These are phyloP conservation scores for Protodeltote pygarga DNA, from an alignment of 2,888 invertebrate species.

Conservation along the genomic window DNA sequence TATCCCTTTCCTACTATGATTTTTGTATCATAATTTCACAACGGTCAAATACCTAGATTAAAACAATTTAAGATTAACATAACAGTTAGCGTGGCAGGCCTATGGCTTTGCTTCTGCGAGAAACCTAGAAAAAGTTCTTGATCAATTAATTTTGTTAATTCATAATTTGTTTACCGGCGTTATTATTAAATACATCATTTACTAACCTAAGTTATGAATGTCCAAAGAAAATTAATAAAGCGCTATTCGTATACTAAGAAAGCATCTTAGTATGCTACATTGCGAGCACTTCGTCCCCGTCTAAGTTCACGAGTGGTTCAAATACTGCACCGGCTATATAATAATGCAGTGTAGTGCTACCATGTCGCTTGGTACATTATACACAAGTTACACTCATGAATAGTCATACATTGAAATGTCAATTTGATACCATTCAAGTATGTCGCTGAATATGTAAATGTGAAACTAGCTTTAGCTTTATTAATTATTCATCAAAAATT, in stretches of 20 bases:
- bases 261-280: conserved; percentile 17
- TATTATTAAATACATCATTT: conserved; percentile 1
- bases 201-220: conserved; percentile 1
- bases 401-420: conserved; percentile 22
- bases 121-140: too few relatives aligned
- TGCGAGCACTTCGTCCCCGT: conserved; percentile 6
- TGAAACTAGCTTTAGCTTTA: background rate
- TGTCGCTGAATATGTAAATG: background rate
- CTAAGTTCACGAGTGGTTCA: conserved; percentile 25
- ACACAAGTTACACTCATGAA: conserved; percentile 3
- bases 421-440: background rate
- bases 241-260: conserved; percentile 8
- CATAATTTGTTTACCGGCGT: background rate
- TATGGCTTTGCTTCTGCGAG: too few relatives aligned
- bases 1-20: too few relatives aligned
- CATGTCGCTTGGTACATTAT: conserved; percentile 25
- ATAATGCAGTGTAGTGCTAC: conserved; percentile 18
- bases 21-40: too few relatives aligned
- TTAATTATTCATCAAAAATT: too few relatives aligned
- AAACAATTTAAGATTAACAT: too few relatives aligned
- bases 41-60: too few relatives aligned
- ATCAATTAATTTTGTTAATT: too few relatives aligned
- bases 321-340: conserved; percentile 16
- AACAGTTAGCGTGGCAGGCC: too few relatives aligned
- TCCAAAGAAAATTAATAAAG: conserved; percentile 36